A percentile compares a stretch with the other conserved stretches of the same genome.
Evolutionary conservation across 2,888 invertebrate genomes (phyloP).

Genomic region (Ethmia dodecea): DNA sequence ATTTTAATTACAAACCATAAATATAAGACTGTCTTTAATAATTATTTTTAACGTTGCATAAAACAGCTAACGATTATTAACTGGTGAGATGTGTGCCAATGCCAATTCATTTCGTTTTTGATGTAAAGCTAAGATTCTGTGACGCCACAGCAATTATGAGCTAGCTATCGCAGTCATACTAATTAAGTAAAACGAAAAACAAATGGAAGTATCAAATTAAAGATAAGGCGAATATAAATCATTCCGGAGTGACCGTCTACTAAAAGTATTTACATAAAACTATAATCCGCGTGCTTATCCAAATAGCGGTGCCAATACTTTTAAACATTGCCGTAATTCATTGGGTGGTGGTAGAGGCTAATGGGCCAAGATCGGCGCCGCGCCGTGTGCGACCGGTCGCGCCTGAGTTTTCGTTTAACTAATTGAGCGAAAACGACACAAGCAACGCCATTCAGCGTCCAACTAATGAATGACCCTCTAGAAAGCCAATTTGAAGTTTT

Average conservation of each 20-base stretch:
- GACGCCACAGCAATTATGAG: too few relatives aligned
- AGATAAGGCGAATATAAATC: too few relatives aligned
- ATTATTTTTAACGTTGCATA: too few relatives aligned
- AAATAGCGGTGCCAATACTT: slow-evolving; percentile 10
- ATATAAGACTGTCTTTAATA: too few relatives aligned
- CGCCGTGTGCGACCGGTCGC: slow-evolving; percentile 44
- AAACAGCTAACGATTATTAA: too few relatives aligned
- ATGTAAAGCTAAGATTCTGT: too few relatives aligned
- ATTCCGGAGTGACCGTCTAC: not conserved
- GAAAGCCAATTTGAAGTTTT: slow-evolving; percentile 76
- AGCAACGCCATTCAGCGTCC: slow-evolving; percentile 64
- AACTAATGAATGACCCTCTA: slow-evolving; percentile 72
- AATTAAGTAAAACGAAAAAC: too few relatives aligned
- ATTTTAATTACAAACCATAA: too few relatives aligned
- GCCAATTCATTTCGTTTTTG: too few relatives aligned
- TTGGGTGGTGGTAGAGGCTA: not conserved
- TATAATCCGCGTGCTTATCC: slow-evolving; percentile 4
- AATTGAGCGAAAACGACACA: slow-evolving; percentile 76
- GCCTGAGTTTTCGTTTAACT: slow-evolving; percentile 70
- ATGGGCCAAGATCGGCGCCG: not conserved
- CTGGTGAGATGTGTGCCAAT: too few relatives aligned
- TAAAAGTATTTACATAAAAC: slow-evolving; percentile 6
- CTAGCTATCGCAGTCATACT: too few relatives aligned
- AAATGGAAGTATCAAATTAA: too few relatives aligned
- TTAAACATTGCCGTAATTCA: slow-evolving; percentile 9